phyloP scores from a whole-genome alignment of 2,113 vertebrate species.

The Dicerorhinus sumatrensis region DNA sequence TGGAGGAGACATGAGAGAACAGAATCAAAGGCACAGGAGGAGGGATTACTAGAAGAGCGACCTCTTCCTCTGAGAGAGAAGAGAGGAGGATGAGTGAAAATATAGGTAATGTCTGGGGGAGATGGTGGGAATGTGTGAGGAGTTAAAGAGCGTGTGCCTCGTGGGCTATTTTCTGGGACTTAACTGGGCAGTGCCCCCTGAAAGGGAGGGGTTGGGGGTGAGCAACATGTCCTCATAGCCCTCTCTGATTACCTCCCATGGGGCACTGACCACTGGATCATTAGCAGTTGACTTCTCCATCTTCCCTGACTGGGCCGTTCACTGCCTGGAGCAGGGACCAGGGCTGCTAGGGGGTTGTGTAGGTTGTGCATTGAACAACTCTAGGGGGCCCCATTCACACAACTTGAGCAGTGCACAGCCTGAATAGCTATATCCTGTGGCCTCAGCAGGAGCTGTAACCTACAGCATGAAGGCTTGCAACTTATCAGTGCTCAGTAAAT shows the following conservation, averaged over 20 bases:
- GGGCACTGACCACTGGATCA: background rate
- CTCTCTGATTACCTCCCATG: background rate
- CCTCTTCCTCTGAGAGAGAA: background rate
- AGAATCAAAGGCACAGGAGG: background rate
- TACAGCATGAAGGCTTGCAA: background rate
- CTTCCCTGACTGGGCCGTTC: background rate
- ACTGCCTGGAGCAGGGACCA: background rate
- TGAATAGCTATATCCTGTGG: background rate
- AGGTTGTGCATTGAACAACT: background rate
- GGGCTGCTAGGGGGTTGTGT: background rate
- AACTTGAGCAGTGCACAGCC: background rate
- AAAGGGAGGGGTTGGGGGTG: background rate
- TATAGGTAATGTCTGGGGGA: background rate
- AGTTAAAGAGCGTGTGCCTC: background rate
- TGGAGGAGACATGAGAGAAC: background rate
- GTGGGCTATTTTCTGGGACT: background rate
- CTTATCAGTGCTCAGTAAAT: background rate
- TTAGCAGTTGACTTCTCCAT: background rate
- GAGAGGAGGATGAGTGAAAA: background rate
- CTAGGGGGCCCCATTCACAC: background rate
- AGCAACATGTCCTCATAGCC: background rate
- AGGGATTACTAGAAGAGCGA: background rate
- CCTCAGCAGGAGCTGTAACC: background rate
- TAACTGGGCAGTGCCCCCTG: background rate
- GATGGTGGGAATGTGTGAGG: too few relatives aligned